phyloP scores from a whole-genome alignment of 2,888 invertebrate species.

The Odontothrips loti region DNA sequence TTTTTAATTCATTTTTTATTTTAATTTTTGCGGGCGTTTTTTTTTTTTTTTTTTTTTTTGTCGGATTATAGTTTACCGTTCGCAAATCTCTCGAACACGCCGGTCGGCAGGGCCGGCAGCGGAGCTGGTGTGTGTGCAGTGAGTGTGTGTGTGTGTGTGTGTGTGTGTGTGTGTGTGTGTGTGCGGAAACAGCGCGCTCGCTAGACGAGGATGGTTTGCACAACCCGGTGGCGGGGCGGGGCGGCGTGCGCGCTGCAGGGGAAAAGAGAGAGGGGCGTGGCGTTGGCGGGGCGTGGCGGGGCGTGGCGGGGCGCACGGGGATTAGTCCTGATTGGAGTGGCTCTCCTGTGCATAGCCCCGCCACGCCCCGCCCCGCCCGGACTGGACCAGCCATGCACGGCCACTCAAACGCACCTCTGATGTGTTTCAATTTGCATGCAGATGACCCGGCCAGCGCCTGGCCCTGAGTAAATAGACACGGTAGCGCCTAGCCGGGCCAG shows the following conservation, averaged over 20 bases:
- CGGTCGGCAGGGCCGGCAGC: too few relatives aligned
- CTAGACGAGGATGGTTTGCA: background rate
- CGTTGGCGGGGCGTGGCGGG: background rate
- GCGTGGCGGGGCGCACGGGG: background rate
- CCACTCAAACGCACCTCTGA: background rate
- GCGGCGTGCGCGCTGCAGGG: background rate
- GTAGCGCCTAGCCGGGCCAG: background rate
- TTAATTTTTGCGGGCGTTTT: too few relatives aligned
- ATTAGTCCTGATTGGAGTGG: background rate
- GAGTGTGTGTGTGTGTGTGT: too few relatives aligned
- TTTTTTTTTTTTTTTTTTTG: too few relatives aligned
- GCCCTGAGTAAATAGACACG: background rate
- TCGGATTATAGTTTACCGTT: too few relatives aligned
- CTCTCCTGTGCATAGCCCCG: background rate
- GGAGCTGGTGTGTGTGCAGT: too few relatives aligned
- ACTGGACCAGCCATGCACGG: background rate
- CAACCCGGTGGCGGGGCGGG: background rate
- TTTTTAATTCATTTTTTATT: too few relatives aligned
- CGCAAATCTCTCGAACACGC: too few relatives aligned
- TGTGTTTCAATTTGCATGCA: conserved; percentile 19
- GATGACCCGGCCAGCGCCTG: background rate
- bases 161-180: too few relatives aligned
- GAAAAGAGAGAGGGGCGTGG: background rate
- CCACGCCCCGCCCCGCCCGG: too few relatives aligned
- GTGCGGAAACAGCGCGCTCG: too few relatives aligned